phyloP scores from a whole-genome alignment of 1,140 invertebrate species.

The Lepidurus packardi region DNA sequence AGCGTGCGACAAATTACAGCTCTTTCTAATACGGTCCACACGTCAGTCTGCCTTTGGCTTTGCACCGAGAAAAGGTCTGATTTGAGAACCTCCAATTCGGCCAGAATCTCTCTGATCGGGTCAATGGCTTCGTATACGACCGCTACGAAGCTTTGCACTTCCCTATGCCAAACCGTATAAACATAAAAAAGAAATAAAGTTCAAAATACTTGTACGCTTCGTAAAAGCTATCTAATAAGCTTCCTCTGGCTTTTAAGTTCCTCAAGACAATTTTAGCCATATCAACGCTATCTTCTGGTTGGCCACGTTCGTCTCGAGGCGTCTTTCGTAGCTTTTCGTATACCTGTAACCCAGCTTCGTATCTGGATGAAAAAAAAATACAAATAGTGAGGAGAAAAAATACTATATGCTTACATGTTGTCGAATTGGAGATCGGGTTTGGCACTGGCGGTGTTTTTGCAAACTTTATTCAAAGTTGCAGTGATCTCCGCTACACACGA shows the following conservation, averaged over 20 bases:
- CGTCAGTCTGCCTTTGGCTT: constrained; percentile 26
- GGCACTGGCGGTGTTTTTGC: background rate
- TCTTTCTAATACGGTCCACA: constrained; percentile 29
- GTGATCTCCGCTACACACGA: constrained; percentile 1
- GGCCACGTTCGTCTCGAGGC: background rate
- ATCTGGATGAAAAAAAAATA: background rate
- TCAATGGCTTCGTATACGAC: background rate
- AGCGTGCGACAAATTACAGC: constrained; percentile 1
- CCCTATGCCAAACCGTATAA: background rate
- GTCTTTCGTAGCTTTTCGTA: background rate
- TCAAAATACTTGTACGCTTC: background rate
- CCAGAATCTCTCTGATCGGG: constrained; percentile 8
- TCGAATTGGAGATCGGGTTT: background rate
- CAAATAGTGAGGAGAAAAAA: background rate
- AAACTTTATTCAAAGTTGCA: background rate
- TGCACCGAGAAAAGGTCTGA: constrained; percentile 25
- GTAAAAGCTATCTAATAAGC: background rate
- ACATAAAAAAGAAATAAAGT: background rate
- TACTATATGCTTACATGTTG: background rate
- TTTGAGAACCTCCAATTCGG: background rate
- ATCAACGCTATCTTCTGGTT: background rate
- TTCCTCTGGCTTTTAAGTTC: background rate
- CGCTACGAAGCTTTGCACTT: background rate
- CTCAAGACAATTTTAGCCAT: background rate
- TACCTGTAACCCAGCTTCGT: constrained; percentile 13